Base-by-base conservation (phyloP, 2,888 invertebrate species). In the Epinotia brunnichana region DNA sequence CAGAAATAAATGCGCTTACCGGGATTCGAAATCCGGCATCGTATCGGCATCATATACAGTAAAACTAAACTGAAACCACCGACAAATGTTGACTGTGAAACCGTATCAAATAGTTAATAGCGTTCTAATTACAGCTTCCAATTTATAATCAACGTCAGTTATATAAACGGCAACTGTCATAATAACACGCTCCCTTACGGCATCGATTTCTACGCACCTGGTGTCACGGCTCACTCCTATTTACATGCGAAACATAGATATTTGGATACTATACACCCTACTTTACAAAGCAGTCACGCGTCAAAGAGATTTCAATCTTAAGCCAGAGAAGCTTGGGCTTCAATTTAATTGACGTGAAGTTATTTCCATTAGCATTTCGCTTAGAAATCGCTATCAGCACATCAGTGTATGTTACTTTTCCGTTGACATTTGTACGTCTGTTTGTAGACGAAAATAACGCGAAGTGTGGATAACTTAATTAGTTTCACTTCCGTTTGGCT, bases 401-500 rank as follows among this genome's bases (percentile, higher is more conserved):
- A 86, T 87, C 88, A 86, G 87, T 87, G 85, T 86, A 84, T 85
- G 89, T 89, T 88, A 85, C 90, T 86, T 77, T 77, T 80, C 80
- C 83, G 92, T 90, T 91, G 92, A 92, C 92, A 92, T 89, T 87
- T 86, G 90, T 87, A 89, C 88, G 81, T 79, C 85, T 90, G 89
- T 91, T 91, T 86, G 85, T 85, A 87, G 84, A 90, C 90, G 85
- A 91, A 92, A 92, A 91, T 92, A 92, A 87, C 87, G 83, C 82
- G 85, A 85, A 86, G 86, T 87, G 90, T 83, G 89, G 91, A 92
- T 92, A 92, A 92, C 88, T 91, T 92, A 92, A 92, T 92, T 92
- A 92, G 91, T 89, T 90, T 89, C 87, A 92, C 90, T 92, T 92
- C 92, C 92, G 90, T 88, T 90, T 85, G 79, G 87, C 86, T 88